Evolutionary conservation across 2,797 vertebrate species (phyloP), one percentile per base, ranked within the genome.

Genomic region (Scomberomorus guttatus): DNA sequence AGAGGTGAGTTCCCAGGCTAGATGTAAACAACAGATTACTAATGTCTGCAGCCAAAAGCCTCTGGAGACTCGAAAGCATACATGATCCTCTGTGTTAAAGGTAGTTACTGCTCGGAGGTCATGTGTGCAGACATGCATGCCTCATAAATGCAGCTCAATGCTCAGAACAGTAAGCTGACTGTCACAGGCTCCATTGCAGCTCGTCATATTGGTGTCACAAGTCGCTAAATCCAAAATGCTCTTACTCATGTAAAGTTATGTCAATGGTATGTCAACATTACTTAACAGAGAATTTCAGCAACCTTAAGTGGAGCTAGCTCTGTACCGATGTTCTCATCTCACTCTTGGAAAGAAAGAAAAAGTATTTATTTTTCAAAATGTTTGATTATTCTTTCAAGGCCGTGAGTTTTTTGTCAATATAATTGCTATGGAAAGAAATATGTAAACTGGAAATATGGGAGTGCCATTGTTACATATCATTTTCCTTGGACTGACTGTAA

Each of bases 11-110:
- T 64, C 22, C 44, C 56, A 42, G 32, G 58, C 25, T n/a, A 77
- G 70, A 52, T 46, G 58, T 51, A 67, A 79, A 76, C 67, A 81
- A 44, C 66, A 77, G 67, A 74, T 79, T 62, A 48, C 52, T 50
- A 20, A 22, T 1, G 5, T 48, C 56, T 69, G 32, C 25, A 42
- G 18, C 44, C 32, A 17, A 52, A 76, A 57, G 22, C 51, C 54
- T 51, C 60, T 13, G 32, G n/a, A 76, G 64, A 54, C 51, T 32
- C 34, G 6, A 25, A 24, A 57, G 32, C 56, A 25, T 44, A 48
- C 61, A 5, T 2, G 18, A 60, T 52, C 61, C 14, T 60, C 68
- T 68, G 64, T 42, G 72, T 58, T 57, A 65, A 74, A 77, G 56
- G 72, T 27, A 24, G 24, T 69, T 25, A 70, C 65, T 57, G 56